Conservation (phyloP, 2,113 vertebrate species). For the Catharus bicknelli region DNA sequence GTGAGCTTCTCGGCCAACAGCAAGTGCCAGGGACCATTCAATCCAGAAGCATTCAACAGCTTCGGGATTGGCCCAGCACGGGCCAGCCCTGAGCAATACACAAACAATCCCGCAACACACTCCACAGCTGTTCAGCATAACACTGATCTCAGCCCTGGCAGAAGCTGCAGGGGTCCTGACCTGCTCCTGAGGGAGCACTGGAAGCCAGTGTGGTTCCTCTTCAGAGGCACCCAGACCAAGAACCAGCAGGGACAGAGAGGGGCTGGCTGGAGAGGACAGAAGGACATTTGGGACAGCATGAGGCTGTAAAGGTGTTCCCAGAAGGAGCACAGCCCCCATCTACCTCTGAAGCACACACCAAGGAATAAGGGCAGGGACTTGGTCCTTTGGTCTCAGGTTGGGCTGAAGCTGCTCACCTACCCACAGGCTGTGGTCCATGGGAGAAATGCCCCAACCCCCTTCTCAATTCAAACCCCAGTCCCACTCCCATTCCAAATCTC, state of each 20-base stretch:
- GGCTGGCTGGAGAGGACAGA: background rate
- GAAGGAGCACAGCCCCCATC: background rate
- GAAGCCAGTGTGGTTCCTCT: background rate
- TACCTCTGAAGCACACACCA: background rate
- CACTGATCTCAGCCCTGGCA: background rate
- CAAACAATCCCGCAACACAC: background rate
- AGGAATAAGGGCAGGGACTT: background rate
- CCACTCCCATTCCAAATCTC: background rate
- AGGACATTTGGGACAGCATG: background rate
- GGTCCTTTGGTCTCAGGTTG: fast-evolving
- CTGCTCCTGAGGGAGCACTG: background rate
- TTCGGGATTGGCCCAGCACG: background rate
- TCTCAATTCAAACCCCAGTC: background rate
- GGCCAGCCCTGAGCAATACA: background rate
- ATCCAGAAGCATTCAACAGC: background rate
- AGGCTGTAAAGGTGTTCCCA: background rate
- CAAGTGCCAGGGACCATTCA: background rate
- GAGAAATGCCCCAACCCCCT: background rate
- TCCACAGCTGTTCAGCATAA: background rate
- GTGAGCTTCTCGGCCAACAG: background rate
- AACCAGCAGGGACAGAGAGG: background rate
- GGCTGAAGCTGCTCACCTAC: background rate
- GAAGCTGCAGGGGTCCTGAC: background rate
- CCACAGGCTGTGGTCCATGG: background rate
- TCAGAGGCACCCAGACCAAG: background rate